Base-by-base conservation (phyloP, 2,888 invertebrate genomes). In the Iphiclides podalirius region DNA sequence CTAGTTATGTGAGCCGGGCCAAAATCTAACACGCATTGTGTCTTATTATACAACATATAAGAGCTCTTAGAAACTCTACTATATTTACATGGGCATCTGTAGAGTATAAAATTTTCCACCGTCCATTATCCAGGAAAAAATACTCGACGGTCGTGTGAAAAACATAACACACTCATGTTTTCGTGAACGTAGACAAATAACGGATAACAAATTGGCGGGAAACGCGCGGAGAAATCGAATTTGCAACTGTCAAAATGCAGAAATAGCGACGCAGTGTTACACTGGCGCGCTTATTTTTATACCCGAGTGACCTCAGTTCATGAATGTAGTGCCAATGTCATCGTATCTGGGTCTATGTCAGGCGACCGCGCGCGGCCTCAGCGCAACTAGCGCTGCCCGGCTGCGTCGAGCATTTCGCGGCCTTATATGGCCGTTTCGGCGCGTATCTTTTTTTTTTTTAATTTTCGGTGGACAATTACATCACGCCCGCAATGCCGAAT, bases 261-360 rank as follows among this genome's bases (percentile, higher is more conserved):
- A 65, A 72, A 66, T 66, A 61, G 67, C 68, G 58, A 2, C 57
- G 58, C 42, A 62, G 52, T 52, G 8, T 57, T 61, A 59, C 59
- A 60, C 55, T 60, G 68, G 63, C 61, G 59, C 73, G 72, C 76
- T 78, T 86, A 85, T 86, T 82, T 87, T 86, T 84, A 85, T 77
- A 81, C 74, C 70, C 79, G 70, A 71, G 69, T 79, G 86, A 84
- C 86, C 87, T 87, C 73, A 75, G 79, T 70, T 71, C 70, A 72
- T 81, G 85, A 88, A 88, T 88, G 87, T 86, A 88, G 87, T 88
- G 86, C 87, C 87, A 88, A 88, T 88, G 87, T 85, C 87, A 71
- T 68, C 58, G 72, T 77, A 88, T 71, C 81, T 87, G 78, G 87
- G 87, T 88, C 87, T 88, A 79, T 88, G 87, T 86, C 87, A 85